Evolutionary conservation across 1,140 invertebrate genomes (phyloP).

Genomic region (Lepidurus arcticus): DNA sequence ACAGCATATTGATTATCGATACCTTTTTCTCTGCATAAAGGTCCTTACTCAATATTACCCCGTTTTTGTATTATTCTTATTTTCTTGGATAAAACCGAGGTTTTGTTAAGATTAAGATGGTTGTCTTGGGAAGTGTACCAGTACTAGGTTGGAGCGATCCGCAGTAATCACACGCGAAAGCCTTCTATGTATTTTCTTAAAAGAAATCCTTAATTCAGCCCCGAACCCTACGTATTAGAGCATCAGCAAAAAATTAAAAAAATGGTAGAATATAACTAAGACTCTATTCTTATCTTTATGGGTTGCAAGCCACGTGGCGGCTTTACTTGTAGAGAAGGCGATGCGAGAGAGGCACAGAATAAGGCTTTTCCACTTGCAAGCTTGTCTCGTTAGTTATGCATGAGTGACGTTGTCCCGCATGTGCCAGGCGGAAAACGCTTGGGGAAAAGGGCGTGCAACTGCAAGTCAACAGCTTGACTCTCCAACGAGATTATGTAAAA

Average conservation of each 20-base stretch:
- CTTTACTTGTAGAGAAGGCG: not conserved
- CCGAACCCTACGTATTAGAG: too few relatives aligned
- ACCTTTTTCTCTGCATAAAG: not conserved
- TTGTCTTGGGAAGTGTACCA: too few relatives aligned
- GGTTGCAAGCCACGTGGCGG: not conserved
- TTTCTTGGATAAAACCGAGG: not conserved
- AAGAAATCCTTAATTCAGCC: too few relatives aligned
- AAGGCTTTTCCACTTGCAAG: conserved; percentile 16
- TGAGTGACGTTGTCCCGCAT: conserved; percentile 6
- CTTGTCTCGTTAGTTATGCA: conserved; percentile 14
- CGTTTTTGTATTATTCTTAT: not conserved
- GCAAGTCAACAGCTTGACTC: not conserved
- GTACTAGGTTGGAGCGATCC: too few relatives aligned
- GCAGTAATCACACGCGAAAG: too few relatives aligned
- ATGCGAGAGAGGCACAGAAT: not conserved
- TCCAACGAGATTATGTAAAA: conserved; percentile 11
- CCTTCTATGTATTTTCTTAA: too few relatives aligned
- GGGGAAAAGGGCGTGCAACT: not conserved
- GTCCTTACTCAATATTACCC: not conserved
- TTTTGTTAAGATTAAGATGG: too few relatives aligned
- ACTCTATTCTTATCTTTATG: not conserved
- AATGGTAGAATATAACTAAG: not conserved
- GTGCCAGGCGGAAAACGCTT: not conserved
- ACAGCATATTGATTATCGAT: conserved; percentile 2
- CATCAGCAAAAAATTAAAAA: too few relatives aligned